Conservation (phyloP, 2,113 vertebrate species). For the Apteryx owenii region DNA sequence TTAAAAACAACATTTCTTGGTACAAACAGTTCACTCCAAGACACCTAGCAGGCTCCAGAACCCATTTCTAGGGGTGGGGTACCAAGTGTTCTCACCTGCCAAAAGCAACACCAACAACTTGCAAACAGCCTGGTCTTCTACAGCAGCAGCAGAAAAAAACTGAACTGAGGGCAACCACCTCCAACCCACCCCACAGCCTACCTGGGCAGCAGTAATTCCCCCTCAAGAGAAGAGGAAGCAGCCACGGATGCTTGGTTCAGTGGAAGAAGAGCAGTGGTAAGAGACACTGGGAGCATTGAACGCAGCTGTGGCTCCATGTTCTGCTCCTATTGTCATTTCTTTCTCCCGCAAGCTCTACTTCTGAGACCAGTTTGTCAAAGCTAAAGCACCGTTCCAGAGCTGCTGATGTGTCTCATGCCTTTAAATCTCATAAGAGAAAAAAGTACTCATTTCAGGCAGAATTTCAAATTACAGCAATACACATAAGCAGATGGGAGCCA, state of each 20-base stretch:
- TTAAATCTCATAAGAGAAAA: background rate
- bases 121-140: background rate
- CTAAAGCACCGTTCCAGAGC: fast-evolving
- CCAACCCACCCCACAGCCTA: background rate
- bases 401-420: background rate
- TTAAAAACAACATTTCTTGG: background rate
- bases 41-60: background rate
- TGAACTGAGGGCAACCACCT: fast-evolving
- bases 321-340: background rate
- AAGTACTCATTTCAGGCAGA: background rate
- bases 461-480: background rate
- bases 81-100: background rate
- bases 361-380: background rate
- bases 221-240: too few species aligned
- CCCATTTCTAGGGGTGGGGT: fast-evolving
- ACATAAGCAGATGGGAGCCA: background rate
- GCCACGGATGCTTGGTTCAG: background rate
- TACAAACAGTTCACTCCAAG: background rate
- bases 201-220: background rate
- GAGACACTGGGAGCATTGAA: background rate
- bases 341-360: background rate
- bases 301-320: too few species aligned
- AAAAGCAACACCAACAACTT: background rate
- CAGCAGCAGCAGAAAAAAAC: background rate
- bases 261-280: too few species aligned